Percentiles rank a stretch among this genome's conserved stretches.
Evolutionary conservation across 2,113 vertebrate species (phyloP).

Genomic region (Psittacula cyanocephala): DNA sequence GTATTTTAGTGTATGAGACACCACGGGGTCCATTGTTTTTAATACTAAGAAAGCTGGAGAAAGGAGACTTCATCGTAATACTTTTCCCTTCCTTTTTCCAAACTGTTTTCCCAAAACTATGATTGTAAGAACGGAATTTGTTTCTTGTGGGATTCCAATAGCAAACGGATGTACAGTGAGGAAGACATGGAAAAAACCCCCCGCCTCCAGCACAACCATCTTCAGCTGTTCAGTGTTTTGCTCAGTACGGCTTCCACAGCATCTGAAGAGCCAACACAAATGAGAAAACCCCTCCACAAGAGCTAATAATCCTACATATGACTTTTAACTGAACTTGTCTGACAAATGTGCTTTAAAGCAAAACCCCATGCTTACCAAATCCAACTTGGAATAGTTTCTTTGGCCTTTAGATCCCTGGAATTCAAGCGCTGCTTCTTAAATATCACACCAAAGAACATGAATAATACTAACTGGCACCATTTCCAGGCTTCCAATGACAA

Average conservation of each 20-base stretch:
- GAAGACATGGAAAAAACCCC: not conserved
- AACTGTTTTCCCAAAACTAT: not conserved
- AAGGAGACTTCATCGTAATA: not conserved
- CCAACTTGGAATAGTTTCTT: constrained; percentile 36
- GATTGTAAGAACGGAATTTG: not conserved
- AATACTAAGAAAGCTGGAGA: not conserved
- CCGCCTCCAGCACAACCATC: not conserved
- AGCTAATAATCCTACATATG: constrained; percentile 8
- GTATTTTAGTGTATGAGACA: not conserved
- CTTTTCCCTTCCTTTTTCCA: not conserved
- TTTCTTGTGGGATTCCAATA: constrained; percentile 33
- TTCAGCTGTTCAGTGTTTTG: constrained; percentile 34
- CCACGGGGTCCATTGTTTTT: not conserved
- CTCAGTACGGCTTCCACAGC: not conserved
- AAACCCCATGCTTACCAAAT: not conserved
- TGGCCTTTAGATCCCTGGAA: not conserved
- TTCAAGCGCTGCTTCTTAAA: not conserved
- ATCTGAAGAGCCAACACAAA: constrained; percentile 34
- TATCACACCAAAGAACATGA: not conserved
- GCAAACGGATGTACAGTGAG: not conserved
- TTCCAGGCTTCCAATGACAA: constrained; percentile 15
- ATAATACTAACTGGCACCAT: not conserved
- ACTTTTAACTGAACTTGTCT: constrained; percentile 30
- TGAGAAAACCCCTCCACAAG: not conserved
- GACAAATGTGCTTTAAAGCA: constrained; percentile 47